These are phyloP conservation scores for Opisthograptis luteolata DNA, from an alignment of 2,888 invertebrate species.

Conservation along the genomic window DNA sequence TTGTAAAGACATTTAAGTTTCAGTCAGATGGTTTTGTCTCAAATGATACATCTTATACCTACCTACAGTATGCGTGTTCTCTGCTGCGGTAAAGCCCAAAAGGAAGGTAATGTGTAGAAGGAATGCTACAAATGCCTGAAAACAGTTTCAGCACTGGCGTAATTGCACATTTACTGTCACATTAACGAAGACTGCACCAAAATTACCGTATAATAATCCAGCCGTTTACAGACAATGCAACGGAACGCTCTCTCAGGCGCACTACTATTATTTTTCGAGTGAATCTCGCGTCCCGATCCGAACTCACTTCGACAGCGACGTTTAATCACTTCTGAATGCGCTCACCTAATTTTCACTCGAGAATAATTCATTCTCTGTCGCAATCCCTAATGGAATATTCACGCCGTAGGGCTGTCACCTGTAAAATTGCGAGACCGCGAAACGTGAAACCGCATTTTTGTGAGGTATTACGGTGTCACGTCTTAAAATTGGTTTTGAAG, in stretches of 20 bases:
- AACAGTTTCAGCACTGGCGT: too few relatives aligned
- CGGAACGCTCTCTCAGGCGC: conserved; percentile 1
- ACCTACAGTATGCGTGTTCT: too few relatives aligned
- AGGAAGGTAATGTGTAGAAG: too few relatives aligned
- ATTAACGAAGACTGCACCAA: conserved; percentile 18
- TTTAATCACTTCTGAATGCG: conserved; percentile 47
- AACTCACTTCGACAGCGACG: conserved; percentile 22
- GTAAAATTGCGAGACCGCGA: conserved; percentile 39
- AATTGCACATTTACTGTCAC: conserved; percentile 15
- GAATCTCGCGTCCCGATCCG: conserved; percentile 7
- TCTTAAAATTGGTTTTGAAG: conserved; percentile 40
- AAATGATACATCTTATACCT: too few relatives aligned
- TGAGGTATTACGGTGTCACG: conserved; percentile 39
- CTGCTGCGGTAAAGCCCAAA: too few relatives aligned
- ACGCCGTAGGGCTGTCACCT: conserved; percentile 40
- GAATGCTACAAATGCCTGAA: too few relatives aligned
- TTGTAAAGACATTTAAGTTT: too few relatives aligned
- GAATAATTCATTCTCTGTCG: conserved; percentile 57
- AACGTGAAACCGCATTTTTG: conserved; percentile 40
- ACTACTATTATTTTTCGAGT: conserved; percentile 5
- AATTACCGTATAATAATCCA: conserved; percentile 22
- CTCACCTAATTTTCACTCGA: conserved; percentile 50
- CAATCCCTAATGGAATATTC: conserved; percentile 61
- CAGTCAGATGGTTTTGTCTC: too few relatives aligned
- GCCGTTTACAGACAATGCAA: conserved; percentile 13